These are phyloP conservation scores for Watsonalla cultraria DNA, from an alignment of 2,888 invertebrate species.

Conservation along the genomic window DNA sequence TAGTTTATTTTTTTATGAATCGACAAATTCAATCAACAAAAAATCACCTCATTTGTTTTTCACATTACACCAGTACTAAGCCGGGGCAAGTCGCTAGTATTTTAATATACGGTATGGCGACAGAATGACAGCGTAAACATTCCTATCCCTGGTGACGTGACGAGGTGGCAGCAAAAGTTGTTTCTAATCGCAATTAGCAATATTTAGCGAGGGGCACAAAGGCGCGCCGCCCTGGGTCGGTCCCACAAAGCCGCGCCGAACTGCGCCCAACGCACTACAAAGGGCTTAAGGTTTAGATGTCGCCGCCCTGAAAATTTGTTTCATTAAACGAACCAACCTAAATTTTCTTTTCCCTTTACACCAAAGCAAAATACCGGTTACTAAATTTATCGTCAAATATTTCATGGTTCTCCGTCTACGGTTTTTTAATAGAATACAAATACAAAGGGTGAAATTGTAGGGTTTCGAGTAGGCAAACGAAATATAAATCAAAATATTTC, in stretches of 20 bases:
- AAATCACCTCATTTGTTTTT: no score
- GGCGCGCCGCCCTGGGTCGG: conserved; percentile 52
- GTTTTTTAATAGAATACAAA: conserved; percentile 42
- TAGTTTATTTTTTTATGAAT: no score
- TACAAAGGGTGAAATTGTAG: conserved; percentile 46
- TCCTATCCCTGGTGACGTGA: conserved; percentile 3
- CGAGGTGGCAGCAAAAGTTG: conserved; percentile 30
- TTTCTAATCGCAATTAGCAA: conserved; percentile 70
- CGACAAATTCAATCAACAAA: no score
- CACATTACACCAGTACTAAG: no score
- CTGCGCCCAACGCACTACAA: conserved; percentile 56
- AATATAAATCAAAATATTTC: conserved; percentile 19
- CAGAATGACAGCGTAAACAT: conserved; percentile 3
- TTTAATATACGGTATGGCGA: not conserved
- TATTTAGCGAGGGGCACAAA: conserved; percentile 67
- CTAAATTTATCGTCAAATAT: conserved; percentile 48
- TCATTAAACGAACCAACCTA: conserved; percentile 64
- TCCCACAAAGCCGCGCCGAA: conserved; percentile 50
- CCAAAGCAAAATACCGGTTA: conserved; percentile 46
- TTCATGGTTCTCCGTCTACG: conserved; percentile 53
- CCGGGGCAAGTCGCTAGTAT: not conserved
- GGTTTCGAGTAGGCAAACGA: conserved; percentile 41
- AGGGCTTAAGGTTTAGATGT: conserved; percentile 72
- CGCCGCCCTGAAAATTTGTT: conserved; percentile 72
- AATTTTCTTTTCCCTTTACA: conserved; percentile 61